Base-by-base conservation (phyloP, 2,888 invertebrate genomes). In the Conistra vaccinii region DNA sequence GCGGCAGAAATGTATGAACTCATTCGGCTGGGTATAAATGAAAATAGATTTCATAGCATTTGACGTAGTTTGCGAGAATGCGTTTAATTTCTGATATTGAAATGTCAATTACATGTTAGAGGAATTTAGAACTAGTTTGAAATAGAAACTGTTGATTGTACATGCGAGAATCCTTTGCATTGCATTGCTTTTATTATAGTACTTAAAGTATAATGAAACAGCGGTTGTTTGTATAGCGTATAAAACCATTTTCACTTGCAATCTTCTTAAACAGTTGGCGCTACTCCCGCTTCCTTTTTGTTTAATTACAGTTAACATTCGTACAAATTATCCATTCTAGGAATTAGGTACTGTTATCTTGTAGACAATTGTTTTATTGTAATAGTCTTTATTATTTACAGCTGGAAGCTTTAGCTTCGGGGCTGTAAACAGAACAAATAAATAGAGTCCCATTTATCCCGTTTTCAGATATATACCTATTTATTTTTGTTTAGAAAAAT, bases 21-120 rank as follows among this genome's bases (percentile, higher is more conserved):
- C 7, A 67, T 58, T 58, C 51, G 2, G n/a, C 62, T 29, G 9
- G 20, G 12, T 60, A 14, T 48, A 42, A 57, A 53, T n/a, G 48
- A 45, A 71, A 71, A 70, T 51, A 66, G 51, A 57, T 76, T 69
- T 76, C 57, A 45, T 23, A 51, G 51, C 57, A 42, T 57, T 78
- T n/a, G 23, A 0, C 1, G 26, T 14, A n/a, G 14, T 26, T 63
- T 48, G 35, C 32, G 45, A 39, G n/a, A 67, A 32, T 82, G 66
- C 32, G 32, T 20, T 67, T 39, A 29, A 26, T 80, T 58, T 45
- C 20, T 23, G 26, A 58, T 63, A 58, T 55, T 29, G 45, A 62
- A 70, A 70, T 63, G 12, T 42, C 29, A 80, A 65, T 65, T 48
- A 39, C 2, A 29, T 57, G 2, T 48, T 48, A 17, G 1, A 42